Evolutionary conservation across 1,140 invertebrate genomes (phyloP), one percentile per base, ranked within the genome.

Genomic region (Brachionus manjavacas): DNA sequence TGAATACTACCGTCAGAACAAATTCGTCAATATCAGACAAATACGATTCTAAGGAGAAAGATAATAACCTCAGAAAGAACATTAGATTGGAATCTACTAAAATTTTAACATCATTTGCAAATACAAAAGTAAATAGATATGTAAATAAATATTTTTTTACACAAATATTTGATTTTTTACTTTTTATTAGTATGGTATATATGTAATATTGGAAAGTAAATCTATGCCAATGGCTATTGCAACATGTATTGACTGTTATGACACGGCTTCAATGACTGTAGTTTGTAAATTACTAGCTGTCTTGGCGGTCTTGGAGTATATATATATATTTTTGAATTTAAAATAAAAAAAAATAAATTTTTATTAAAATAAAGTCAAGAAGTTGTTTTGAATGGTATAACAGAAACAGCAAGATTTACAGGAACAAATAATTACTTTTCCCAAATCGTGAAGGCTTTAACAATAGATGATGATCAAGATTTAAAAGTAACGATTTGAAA

Each of bases 101-200:
- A 68, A 81, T 43, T 28, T 64, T 81, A 16, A 60, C 23, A 25
- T 64, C 52, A n/a, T 81, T 81, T 64, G 79, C 41, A 25, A 81
- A 81, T 46, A 81, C 79, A 9, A 39, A 52, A 20, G 79, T 81
- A 66, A 81, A 20, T n/a, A n/a, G n/a, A n/a, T 64, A 28, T 49
- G 4, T 55, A n/a, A 14, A 11, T 20, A 64, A 28, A 28, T 28
- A 28, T 7, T 35, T 35, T 4, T 25, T 12, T n/a, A 49, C 1
- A 55, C 1, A 46, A 14, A 14, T 43, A 39, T 46, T 55, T 25
- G 11, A 76, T 41, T 43, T 76, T 76, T 76, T 76, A 31, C 8
- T n/a, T 23, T 64, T 35, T 64, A 39, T 64, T 23, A 81, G 79
- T 81, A 81, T 81, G 79, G 79, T 43, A 81, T 81, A 46, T 25